Evolutionary conservation across 92 coral and sea anemone genomes (phyloP).

Genomic region (Palythoa grandiflora): DNA sequence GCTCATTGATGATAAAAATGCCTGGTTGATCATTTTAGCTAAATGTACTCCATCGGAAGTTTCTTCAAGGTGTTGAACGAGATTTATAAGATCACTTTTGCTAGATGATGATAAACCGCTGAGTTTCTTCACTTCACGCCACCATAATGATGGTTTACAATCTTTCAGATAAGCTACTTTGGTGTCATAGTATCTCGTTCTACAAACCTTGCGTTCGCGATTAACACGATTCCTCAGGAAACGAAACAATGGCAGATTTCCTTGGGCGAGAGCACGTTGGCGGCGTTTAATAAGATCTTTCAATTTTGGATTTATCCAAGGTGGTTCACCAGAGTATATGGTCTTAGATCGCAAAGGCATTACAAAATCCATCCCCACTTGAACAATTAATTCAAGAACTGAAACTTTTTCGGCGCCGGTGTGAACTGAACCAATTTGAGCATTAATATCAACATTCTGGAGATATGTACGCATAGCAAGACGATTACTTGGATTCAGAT

Average conservation of each 20-base stretch:
- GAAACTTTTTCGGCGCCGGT: conserved; percentile 4
- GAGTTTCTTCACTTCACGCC: conserved; percentile 21
- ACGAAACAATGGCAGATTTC: too few species aligned
- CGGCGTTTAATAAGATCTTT: conserved; percentile 9
- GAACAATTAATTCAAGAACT: neutral
- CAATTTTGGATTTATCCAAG: conserved; percentile 1
- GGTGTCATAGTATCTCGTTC: too few species aligned
- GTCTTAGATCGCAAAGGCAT: conserved; percentile 1
- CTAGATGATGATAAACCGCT: conserved; percentile 47
- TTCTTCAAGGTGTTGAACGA: conserved; percentile 37
- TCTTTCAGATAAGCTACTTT: too few species aligned
- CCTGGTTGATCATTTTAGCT: conserved; percentile 41
- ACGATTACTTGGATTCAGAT: neutral
- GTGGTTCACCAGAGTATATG: conserved; percentile 1
- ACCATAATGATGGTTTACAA: too few species aligned
- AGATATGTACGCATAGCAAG: neutral
- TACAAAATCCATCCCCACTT: neutral
- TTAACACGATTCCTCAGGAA: too few species aligned
- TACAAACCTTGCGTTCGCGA: too few species aligned
- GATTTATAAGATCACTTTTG: conserved; percentile 13
- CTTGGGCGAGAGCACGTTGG: too few species aligned
- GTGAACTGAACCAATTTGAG: conserved; percentile 5
- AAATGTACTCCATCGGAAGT: conserved; percentile 35
- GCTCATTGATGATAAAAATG: conserved; percentile 33
- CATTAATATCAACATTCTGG: conserved; percentile 5